A percentile compares a stretch with the other conserved stretches of the same genome.
Conservation (phyloP, 2,888 invertebrate genomes). For the Anorthoa munda region DNA sequence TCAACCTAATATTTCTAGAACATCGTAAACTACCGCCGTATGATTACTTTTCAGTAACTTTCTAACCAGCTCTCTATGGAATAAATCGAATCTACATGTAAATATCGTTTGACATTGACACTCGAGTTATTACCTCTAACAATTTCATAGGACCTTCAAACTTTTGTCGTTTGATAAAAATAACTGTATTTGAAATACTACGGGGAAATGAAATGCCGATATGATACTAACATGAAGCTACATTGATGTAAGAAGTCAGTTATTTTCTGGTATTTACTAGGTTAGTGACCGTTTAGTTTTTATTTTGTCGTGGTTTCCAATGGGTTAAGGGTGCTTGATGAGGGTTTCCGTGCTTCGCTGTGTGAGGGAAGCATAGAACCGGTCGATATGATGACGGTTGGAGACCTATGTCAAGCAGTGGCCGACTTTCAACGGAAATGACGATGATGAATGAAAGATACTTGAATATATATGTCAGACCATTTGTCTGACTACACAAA, state of each 20-base stretch:
- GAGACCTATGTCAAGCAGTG: neutral
- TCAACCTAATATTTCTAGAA: neutral
- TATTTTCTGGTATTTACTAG: neutral
- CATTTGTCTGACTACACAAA: too few relatives aligned
- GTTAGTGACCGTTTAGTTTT: neutral
- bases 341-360: too few relatives aligned
- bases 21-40: neutral
- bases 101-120: conserved; percentile 61
- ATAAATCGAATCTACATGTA: conserved; percentile 47
- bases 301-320: neutral
- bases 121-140: conserved; percentile 47
- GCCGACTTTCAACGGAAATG: neutral
- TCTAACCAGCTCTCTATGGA: conserved; percentile 27
- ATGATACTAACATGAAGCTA: neutral
- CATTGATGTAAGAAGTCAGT: conserved; percentile 18
- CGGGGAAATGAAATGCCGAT: conserved; percentile 39
- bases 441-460: neutral
- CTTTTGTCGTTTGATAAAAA: conserved; percentile 57
- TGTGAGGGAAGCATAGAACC: too few relatives aligned
- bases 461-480: neutral
- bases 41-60: conserved; percentile 11
- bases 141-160: conserved; percentile 59
- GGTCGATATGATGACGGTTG: too few relatives aligned
- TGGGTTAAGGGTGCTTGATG: neutral
- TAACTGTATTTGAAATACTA: conserved; percentile 33